Conservation (phyloP, 2,888 invertebrate genomes). For the Graphium colonna region DNA sequence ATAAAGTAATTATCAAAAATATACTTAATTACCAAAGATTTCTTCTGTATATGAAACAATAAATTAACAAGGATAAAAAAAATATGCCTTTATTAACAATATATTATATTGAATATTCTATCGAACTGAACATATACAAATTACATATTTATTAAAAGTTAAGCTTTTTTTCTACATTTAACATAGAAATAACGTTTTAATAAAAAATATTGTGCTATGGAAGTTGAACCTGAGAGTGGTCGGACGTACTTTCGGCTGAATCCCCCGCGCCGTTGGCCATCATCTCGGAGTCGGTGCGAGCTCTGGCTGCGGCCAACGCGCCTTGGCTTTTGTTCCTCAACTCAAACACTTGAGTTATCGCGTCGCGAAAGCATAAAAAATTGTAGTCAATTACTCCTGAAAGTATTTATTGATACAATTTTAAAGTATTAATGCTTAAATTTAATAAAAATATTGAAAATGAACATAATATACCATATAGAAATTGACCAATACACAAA, state of each 20-base stretch:
- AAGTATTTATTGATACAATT: slow-evolving; percentile 14
- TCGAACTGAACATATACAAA: slow-evolving; percentile 21
- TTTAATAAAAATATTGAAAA: too few relatives aligned
- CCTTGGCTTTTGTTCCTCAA: slow-evolving; percentile 86
- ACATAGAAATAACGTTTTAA: slow-evolving; percentile 23
- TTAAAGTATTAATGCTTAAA: neutral
- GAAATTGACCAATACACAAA: neutral
- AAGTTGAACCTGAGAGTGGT: slow-evolving; percentile 49
- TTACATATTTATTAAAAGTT: slow-evolving; percentile 16
- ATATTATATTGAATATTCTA: slow-evolving; percentile 21
- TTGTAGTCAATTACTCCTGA: slow-evolving; percentile 98
- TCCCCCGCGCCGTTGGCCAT: slow-evolving; percentile 60
- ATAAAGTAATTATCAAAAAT: too few relatives aligned
- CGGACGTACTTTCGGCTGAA: slow-evolving; percentile 57
- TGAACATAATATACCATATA: too few relatives aligned
- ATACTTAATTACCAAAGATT: neutral
- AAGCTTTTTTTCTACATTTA: slow-evolving; percentile 19
- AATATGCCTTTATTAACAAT: slow-evolving; percentile 24
- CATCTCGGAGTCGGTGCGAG: slow-evolving; percentile 43
- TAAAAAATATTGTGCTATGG: slow-evolving; percentile 48
- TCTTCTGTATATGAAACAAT: neutral
- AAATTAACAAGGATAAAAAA: slow-evolving; percentile 12
- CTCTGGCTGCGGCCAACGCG: slow-evolving; percentile 44
- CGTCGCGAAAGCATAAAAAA: slow-evolving; percentile 97
- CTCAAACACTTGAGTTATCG: slow-evolving; percentile 97